Percentiles rank a stretch among this genome's conserved stretches.
Evolutionary conservation across 2,113 vertebrate species (phyloP).

Genomic region (Mastomys natalensis): DNA sequence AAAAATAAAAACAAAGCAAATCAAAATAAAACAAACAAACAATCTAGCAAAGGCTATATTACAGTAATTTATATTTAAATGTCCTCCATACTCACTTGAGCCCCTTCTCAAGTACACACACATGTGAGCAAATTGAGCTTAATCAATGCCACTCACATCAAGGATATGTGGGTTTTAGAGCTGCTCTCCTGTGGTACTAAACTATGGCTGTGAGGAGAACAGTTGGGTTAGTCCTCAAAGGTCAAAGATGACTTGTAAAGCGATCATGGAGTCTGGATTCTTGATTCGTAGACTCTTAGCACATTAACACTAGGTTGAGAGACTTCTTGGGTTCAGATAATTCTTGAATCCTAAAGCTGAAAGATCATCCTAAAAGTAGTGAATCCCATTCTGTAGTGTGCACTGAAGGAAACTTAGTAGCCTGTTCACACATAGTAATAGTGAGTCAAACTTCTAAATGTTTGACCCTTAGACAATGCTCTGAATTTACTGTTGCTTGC

Average conservation of each 20-base stretch:
- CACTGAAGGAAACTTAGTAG: background rate
- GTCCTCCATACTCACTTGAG: background rate
- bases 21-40: background rate
- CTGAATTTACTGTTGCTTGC: background rate
- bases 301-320: background rate
- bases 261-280: background rate
- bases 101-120: background rate
- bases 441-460: background rate
- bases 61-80: background rate
- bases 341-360: background rate
- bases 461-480: background rate
- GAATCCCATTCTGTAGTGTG: fast-evolving
- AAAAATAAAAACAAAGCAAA: background rate
- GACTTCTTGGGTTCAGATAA: background rate
- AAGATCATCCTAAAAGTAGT: background rate
- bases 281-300: background rate
- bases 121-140: background rate
- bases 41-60: background rate
- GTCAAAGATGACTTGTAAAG: background rate
- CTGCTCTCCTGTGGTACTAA: fast-evolving
- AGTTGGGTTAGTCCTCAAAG: background rate
- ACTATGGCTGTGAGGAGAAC: background rate
- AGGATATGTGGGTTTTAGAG: background rate
- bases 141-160: background rate
- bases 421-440: background rate